Percentiles rank a stretch among this genome's conserved stretches.
Conservation (phyloP, 2,797 vertebrate species). For the Echiichthys vipera region DNA sequence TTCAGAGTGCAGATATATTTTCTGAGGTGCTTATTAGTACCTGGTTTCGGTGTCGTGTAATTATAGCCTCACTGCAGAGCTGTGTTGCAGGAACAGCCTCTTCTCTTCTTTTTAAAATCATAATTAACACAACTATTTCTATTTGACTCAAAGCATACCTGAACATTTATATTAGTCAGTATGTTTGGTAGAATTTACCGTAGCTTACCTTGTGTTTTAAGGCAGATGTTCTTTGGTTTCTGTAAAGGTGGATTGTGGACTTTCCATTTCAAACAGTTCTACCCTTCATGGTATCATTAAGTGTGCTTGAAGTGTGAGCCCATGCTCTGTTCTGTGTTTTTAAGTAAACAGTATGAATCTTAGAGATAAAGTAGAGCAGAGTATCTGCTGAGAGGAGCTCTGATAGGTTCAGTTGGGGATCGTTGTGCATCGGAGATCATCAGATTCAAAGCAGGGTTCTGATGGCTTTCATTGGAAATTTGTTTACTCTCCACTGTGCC, state of each 20-base stretch:
- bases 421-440: constrained; percentile 6
- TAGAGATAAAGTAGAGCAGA: not conserved
- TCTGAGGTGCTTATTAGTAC: constrained; percentile 61
- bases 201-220: not conserved
- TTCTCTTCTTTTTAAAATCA: constrained; percentile 30
- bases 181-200: not conserved
- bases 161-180: constrained; percentile 20
- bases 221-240: not conserved
- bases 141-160: constrained; percentile 32
- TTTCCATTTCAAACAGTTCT: not conserved
- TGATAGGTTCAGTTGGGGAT: not conserved
- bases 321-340: not conserved
- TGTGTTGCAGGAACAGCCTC: constrained; percentile 31
- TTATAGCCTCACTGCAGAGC: constrained; percentile 50
- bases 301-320: not conserved
- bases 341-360: not conserved
- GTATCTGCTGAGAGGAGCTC: not conserved
- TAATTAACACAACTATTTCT: constrained; percentile 48
- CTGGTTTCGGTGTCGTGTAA: constrained; percentile 32
- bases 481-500: constrained; percentile 10
- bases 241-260: not conserved
- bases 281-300: not conserved
- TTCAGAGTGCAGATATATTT: constrained; percentile 39
- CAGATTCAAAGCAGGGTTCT: constrained; percentile 22
- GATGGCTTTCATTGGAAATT: constrained; percentile 17